phyloP scores from a whole-genome alignment of 2,113 vertebrate species.

The Eonycteris spelaea region DNA sequence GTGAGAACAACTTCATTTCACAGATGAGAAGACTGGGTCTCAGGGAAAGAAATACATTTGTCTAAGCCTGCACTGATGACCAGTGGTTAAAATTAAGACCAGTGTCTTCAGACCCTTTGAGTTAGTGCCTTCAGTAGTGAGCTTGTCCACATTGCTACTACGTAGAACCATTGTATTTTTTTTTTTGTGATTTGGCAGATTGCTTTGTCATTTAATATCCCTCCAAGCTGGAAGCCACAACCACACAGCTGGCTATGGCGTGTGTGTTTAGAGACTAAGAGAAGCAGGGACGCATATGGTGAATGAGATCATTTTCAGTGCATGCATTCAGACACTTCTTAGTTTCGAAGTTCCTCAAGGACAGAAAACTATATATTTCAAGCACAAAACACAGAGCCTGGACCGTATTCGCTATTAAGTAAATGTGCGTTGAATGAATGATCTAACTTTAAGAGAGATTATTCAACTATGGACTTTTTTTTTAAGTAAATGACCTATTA shows the following conservation, averaged over 20 bases:
- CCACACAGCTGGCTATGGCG: rapidly evolving
- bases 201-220: neutral
- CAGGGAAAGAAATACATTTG: neutral
- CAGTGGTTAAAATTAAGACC: neutral
- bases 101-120: neutral
- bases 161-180: neutral
- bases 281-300: neutral
- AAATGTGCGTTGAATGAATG: neutral
- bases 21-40: neutral
- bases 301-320: neutral
- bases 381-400: neutral
- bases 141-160: neutral
- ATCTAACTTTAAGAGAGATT: neutral
- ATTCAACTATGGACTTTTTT: neutral
- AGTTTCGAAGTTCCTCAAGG: neutral
- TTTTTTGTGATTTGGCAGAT: neutral
- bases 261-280: neutral
- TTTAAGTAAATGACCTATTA: neutral
- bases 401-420: neutral
- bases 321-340: neutral
- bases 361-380: neutral
- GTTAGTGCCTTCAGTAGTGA: neutral
- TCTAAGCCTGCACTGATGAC: neutral
- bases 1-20: neutral
- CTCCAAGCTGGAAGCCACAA: neutral